Evolutionary conservation across 2,888 invertebrate species (phyloP), one percentile per base, ranked within the genome.

Genomic region (Meteorus colon): DNA sequence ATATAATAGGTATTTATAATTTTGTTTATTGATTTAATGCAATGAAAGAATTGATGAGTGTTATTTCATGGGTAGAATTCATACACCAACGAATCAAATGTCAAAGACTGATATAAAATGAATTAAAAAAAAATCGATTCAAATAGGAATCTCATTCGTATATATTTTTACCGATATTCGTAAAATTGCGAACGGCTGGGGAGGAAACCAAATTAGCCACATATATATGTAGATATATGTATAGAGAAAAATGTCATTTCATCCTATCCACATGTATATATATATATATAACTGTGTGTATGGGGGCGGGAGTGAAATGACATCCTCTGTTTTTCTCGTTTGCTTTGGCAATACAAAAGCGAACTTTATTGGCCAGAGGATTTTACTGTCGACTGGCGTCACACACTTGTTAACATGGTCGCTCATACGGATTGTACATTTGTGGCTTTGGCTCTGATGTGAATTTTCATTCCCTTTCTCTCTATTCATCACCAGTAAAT

Each of bases 381-480:
- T 78, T 78, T 76, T 66, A 76, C 74, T 74, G 75, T 74, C 72
- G 76, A 74, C 70, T 73, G 68, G 60, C 65, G 78, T 77, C 72
- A 77, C 75, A 76, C 68, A 74, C 65, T 78, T 76, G 76, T 76
- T 77, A 78, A 76, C 76, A 75, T 69, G 71, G 63, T 68, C 74
- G 65, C 68, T 72, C 72, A 72, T 68, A 19, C 71, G 55, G n/a
- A 55, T 55, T 55, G n/a, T 55, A 55, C 55, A 55, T 55, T 55
- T 55, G 55, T 55, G 55, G 55, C 68, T 48, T 29, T 24, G 66
- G 27, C 69, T 55, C 4, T 51, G n/a, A 37, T 65, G 65, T 41
- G 65, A 37, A 31, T 55, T 60, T 19, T 37, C 48, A 37, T 55
- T 19, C 31, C 6, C 67, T 16, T n/a, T 55, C n/a, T 34, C 41